Evolutionary conservation across 2,888 invertebrate species (phyloP), one percentile per base, ranked within the genome.

Genomic region (Cephus rjabovi): DNA sequence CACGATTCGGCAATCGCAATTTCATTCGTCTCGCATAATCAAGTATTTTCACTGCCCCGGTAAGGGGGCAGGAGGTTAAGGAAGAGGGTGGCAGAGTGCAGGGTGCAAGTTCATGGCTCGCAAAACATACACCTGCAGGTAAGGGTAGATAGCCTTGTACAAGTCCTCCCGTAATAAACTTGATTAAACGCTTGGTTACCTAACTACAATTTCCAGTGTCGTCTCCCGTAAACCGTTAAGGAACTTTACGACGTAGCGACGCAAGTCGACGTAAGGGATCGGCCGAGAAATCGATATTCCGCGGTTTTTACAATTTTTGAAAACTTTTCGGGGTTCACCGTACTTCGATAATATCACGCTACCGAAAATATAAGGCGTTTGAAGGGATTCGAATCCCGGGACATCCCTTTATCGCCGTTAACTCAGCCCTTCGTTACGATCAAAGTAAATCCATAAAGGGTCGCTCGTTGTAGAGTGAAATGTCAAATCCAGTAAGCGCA

Each of bases 401-500:
- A 23, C 56, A 56, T 15, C 6, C 23, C 56, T 56, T 56, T 56
- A 56, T 56, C 56, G 56, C 56, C 9, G 56, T 56, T 56, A 56
- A 56, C 56, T 56, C 23, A 56, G 56, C 56, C 56, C 56, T 56
- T 56, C 23, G 56, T 6, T 23, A 35, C 70, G 70, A 77, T 77
- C 69, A 34, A 37, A 77, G 75, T 75, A 68, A 33, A 75, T 77
- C 75, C 71, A 40, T 70, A 77, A 75, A 77, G 75, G 75, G 70
- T 34, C 56, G 56, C 9, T 56, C 23, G 23, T 56, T 56, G 15
- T 56, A 23, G 23, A 56, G 56, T 9, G 56, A 71, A 69, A n/a
- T 31, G 70, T 70, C 71, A 73, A 71, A 78, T 78, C 75, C 75
- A 34, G 75, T 79, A 80, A 80, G 80, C 80, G 80, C 80, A 79